Evolutionary conservation across 2,113 vertebrate species (phyloP).

Genomic region (Hippoglossus stenolepis): DNA sequence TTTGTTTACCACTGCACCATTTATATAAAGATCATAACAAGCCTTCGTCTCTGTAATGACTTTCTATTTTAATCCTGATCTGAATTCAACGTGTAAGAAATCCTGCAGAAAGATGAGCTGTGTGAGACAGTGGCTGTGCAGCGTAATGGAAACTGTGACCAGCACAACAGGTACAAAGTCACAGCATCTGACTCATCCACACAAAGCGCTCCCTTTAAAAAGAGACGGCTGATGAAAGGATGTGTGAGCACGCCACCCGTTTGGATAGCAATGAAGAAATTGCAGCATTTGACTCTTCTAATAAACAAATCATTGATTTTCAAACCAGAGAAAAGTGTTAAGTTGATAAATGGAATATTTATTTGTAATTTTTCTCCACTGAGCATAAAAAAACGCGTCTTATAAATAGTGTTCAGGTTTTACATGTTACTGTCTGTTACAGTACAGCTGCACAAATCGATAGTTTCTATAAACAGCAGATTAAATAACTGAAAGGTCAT

Average conservation of each 20-base stretch:
- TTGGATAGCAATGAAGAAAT: not conserved
- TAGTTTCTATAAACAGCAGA: no score
- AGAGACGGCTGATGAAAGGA: slow-evolving; percentile 29
- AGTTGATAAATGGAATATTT: no score
- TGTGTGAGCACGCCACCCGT: not conserved
- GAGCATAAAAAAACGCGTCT: no score
- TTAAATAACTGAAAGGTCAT: not conserved
- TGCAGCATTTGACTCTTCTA: not conserved
- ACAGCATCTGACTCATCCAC: slow-evolving; percentile 50
- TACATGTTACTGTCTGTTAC: no score
- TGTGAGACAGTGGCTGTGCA: slow-evolving; percentile 20
- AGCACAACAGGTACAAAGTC: slow-evolving; percentile 42
- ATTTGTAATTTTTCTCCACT: no score
- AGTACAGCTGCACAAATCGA: no score
- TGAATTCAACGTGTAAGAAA: slow-evolving; percentile 5
- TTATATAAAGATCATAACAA: not conserved
- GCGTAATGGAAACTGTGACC: slow-evolving; percentile 57
- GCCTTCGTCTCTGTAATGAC: not conserved
- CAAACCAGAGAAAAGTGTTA: no score
- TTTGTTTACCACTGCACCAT: not conserved
- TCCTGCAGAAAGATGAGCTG: not conserved
- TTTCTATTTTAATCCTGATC: not conserved
- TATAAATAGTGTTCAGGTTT: no score
- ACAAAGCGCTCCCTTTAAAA: slow-evolving; percentile 24
- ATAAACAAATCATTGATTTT: not conserved